Conservation (phyloP, 2,888 invertebrate species). For the Agrochola lychnidis region DNA sequence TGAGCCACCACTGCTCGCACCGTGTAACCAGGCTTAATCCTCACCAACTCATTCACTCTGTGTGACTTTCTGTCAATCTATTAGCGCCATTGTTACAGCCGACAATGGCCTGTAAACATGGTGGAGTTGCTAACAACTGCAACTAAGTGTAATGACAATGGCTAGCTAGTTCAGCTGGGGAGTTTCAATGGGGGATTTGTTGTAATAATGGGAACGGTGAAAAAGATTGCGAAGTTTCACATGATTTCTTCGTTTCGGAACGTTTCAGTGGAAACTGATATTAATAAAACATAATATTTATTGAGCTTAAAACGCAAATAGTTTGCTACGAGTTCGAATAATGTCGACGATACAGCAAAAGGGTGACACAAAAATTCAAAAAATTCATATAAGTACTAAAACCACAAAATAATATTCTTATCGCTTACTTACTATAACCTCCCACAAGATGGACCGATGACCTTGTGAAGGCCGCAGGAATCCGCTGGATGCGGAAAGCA, state of each 20-base stretch:
- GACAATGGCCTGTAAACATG: constrained; percentile 14
- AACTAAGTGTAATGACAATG: constrained; percentile 12
- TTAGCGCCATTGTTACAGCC: constrained; percentile 17
- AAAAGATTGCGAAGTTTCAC: background rate
- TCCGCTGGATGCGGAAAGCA: too few relatives aligned
- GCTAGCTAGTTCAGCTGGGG: background rate
- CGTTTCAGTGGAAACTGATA: background rate
- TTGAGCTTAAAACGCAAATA: background rate
- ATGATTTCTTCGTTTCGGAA: background rate
- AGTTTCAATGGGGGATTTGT: background rate
- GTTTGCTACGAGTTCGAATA: background rate
- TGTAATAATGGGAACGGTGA: background rate
- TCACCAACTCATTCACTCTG: background rate
- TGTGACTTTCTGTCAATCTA: constrained; percentile 8
- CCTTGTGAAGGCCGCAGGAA: too few relatives aligned
- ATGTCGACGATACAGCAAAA: background rate
- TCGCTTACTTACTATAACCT: background rate
- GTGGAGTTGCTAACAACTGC: constrained; percentile 17
- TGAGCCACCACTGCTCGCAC: too few relatives aligned
- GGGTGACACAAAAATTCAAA: background rate
- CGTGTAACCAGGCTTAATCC: background rate
- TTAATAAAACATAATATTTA: background rate
- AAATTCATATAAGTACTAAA: background rate
- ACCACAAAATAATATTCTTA: background rate
- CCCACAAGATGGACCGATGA: too few relatives aligned